These are phyloP conservation scores for Cyanistes caeruleus DNA, from an alignment of 2,113 vertebrate genomes.

Conservation along the genomic window DNA sequence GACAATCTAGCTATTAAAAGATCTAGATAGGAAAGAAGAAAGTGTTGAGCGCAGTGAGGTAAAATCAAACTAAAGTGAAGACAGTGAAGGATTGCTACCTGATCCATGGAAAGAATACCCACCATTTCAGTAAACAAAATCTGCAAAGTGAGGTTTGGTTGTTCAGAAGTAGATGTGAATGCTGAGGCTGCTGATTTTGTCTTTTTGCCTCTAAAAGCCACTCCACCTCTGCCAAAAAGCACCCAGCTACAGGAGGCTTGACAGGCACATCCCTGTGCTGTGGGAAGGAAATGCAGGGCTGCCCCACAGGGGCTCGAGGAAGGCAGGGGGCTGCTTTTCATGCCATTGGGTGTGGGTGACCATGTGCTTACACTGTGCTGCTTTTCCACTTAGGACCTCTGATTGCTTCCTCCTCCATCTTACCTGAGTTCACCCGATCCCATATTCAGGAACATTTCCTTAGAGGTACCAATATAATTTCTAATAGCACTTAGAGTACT, in stretches of 20 bases:
- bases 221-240: not conserved
- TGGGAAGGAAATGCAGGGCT: not conserved
- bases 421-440: not conserved
- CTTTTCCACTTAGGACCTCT: not conserved
- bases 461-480: not conserved
- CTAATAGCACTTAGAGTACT: not conserved
- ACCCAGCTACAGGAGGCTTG: not conserved
- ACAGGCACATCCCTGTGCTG: not conserved
- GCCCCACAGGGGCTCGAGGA: accelerated
- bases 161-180: not conserved
- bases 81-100: not conserved
- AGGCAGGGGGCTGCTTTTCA: accelerated
- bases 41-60: not conserved
- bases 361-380: accelerated
- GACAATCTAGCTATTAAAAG: slow-evolving; percentile 11
- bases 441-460: not conserved
- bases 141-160: not conserved
- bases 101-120: not conserved
- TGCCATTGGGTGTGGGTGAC: not conserved
- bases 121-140: not conserved
- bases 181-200: not conserved
- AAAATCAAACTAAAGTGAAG: not conserved
- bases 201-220: not conserved
- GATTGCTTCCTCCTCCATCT: not conserved
- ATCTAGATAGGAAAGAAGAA: not conserved